Base-by-base conservation (phyloP, 2,113 vertebrate genomes). In the Aythya baeri region DNA sequence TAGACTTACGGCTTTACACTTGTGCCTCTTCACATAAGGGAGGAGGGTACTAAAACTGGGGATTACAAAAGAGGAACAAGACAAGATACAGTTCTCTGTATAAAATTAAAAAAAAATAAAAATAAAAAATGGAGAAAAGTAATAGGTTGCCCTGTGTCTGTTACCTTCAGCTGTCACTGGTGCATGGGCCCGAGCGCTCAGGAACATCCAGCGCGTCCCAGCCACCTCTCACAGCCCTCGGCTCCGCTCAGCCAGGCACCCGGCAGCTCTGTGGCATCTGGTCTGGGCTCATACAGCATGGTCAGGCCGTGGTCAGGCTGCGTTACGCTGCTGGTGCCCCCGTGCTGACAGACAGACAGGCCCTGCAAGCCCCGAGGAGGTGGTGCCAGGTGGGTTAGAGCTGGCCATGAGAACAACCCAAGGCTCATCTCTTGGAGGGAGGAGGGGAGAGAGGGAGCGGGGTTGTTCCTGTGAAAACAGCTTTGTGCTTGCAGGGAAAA, bases 401-500 rank as follows among this genome's bases (percentile, higher is more conserved):
- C 11, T 32, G 17, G n/a, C 26, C 27, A n/a, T 55, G 31, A 27
- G 65, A 84, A 85, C 70, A 78, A 80, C 65, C 46, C 66, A 79
- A 38, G 88, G 32, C 58, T 59, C 20, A 54, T 68, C 85, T 88
- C 34, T 62, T 49, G 54, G 63, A 76, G n/a, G 72, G 67, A 93
- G 90, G 80, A 71, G 68, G 36, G 72, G 67, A 93, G 90, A 77
- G 27, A 72, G 29, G 73, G 77, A 92, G 58, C 29, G n/a, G 41
- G 71, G 29, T 63, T 86, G 83, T 16, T 86, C 41, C 76, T 90
- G 32, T 32, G 43, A 83, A 90, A 95, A 92, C n/a, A 93, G 67
- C 90, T 92, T 84, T 81, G 57, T 67, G 80, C 85, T 93, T 86
- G 38, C 57, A 88, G 46, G 57, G 73, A 82, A 91, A 90, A 94